Evolutionary conservation across 2,113 vertebrate species (phyloP).

Genomic region (Eurypyga helias): DNA sequence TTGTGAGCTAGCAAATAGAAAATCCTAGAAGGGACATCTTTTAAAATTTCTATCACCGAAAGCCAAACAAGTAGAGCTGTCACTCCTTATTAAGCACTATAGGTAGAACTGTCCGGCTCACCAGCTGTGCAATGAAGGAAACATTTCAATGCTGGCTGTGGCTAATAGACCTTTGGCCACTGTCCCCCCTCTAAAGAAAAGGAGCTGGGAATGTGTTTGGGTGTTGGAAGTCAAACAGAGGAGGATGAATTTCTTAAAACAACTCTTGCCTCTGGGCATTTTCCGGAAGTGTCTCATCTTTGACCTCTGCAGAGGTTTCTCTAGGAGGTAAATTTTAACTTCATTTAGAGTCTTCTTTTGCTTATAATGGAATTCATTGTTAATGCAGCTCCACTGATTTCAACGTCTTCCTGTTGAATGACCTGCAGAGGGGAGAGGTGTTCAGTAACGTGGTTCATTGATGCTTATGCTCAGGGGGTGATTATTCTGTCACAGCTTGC

Average conservation of each 20-base stretch:
- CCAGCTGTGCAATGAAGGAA: not conserved
- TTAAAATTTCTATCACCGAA: not conserved
- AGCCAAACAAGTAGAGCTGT: not conserved
- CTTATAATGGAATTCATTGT: not conserved
- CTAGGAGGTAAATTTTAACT: conserved; percentile 14
- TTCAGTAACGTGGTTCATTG: not conserved
- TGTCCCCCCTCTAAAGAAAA: not conserved
- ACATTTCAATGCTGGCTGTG: not conserved
- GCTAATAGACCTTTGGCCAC: not conserved
- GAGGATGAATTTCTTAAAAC: not conserved
- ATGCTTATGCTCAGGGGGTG: not conserved
- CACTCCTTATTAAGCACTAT: not conserved
- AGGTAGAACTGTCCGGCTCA: not conserved
- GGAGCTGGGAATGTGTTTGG: not conserved
- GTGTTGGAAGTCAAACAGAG: not conserved
- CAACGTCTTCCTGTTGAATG: not conserved
- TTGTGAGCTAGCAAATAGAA: not conserved
- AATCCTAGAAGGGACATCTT: not conserved
- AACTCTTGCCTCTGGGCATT: not conserved
- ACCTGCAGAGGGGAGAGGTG: not conserved
- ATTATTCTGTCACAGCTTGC: not conserved
- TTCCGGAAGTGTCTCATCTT: not conserved
- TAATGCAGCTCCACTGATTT: not conserved
- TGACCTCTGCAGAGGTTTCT: not conserved
- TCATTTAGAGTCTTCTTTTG: not conserved